Base-by-base conservation (phyloP, 92 coral and sea anemone genomes). In the Ricordea florida region DNA sequence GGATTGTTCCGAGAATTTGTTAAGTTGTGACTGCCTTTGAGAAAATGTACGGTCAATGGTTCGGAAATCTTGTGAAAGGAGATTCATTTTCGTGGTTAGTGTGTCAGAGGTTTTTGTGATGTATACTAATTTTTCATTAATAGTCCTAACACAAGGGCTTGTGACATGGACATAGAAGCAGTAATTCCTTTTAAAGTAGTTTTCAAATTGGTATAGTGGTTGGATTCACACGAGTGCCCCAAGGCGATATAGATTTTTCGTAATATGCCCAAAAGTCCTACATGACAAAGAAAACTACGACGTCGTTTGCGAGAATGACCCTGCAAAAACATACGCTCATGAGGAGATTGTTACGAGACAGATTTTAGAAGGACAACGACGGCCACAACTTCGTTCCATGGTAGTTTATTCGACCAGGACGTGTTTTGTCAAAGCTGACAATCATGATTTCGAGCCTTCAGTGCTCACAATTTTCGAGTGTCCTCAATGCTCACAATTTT, bases 271-370 rank as follows among this genome's bases (percentile, higher is more conserved):
- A 53, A 53, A 3, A 72, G 41, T 7, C 83, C 83, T 2, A 83
- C 88, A 57, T 51, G 82, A 16, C 82, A 74, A 72, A 74, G 66
- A 58, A 65, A 75, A 27, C 59, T 83, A 10, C 76, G 29, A 8
- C 61, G 65, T 10, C 59, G 30, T 7, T 25, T 40, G 6, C 77
- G 40, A n/a, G 22, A 13, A 24, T 10, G 59, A 16, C 34, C 34
- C 4, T 17, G 18, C 17, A 17, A 44, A 5, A 32, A 0, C 16
- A 4, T 11, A 4, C 22, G 10, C 8, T 29, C 67, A n/a, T n/a
- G n/a, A n/a, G n/a, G n/a, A n/a, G n/a, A n/a, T n/a, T n/a, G n/a
- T n/a, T n/a, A n/a, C n/a, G n/a, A n/a, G n/a, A n/a, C n/a, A n/a
- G n/a, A n/a, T n/a, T n/a, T n/a, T n/a, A n/a, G n/a, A n/a, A n/a